Conservation (phyloP, 2,888 invertebrate genomes). For the Xestia sexstrigata region DNA sequence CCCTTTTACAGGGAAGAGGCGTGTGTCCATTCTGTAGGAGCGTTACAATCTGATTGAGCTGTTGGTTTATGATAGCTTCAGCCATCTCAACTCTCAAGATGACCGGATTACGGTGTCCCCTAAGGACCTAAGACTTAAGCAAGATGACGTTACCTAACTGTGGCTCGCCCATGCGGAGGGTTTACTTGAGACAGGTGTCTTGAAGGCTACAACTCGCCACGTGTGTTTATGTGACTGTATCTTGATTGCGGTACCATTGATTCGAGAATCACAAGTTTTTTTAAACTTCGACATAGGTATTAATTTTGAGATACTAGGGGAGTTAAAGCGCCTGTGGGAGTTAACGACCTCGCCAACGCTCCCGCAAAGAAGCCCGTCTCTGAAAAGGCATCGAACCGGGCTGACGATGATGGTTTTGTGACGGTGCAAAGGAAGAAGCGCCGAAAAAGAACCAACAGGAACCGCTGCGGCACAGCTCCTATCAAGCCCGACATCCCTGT, state of each 20-base stretch:
- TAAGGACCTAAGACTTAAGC: neutral
- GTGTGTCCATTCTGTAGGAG: neutral
- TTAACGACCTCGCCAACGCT: no score
- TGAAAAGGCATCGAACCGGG: no score
- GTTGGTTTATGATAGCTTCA: neutral
- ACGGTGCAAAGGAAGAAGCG: no score
- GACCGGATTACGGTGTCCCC: neutral
- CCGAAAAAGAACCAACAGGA: no score
- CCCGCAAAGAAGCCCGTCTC: no score
- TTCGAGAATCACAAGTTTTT: neutral
- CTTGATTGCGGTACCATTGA: neutral
- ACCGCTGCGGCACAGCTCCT: no score
- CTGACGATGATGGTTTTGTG: no score
- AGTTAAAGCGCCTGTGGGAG: no score
- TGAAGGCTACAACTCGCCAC: neutral
- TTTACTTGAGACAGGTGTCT: conserved; percentile 4
- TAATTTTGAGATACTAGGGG: neutral
- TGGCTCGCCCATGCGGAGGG: neutral
- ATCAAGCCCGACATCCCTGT: no score
- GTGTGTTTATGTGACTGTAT: neutral
- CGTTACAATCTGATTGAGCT: neutral
- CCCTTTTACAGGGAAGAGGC: neutral
- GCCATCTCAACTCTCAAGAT: neutral
- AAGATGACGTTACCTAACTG: neutral
- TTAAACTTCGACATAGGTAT: neutral